Evolutionary conservation across 53 echinoderm and acorn worm genomes (phyloP), one percentile per base, ranked within the genome.

Genomic region (Actinopyga echinites): DNA sequence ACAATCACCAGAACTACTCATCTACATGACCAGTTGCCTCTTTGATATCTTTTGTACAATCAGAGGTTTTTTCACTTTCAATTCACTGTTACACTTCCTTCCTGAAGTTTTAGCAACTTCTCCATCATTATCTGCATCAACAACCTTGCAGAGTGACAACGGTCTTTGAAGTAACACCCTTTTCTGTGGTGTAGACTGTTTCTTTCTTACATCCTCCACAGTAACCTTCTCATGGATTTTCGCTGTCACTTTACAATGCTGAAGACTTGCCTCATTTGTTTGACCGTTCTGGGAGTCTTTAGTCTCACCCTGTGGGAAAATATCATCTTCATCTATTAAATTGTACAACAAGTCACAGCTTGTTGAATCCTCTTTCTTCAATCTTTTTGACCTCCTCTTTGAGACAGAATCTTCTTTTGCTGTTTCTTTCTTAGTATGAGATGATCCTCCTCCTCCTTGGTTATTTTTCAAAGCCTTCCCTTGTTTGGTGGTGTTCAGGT

Each of bases 341-440:
- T 38, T 38, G 11, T 7, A 42, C 13, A 32, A 17, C n/a, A 20
- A 2, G 10, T 31, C 19, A 35, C 22, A 20, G n/a, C 24, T n/a
- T 12, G 69, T 24, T 25, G 69, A 69, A 33, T 25, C 40, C 5
- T 40, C 37, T 69, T 40, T 69, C 25, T 40, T 69, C 12, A 69
- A 69, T 36, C 69, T n/a, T 22, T 69, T 69, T 69, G 69, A 69
- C 69, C 69, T 69, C 43, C 69, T 69, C 12, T 17, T 40, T 40
- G 28, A 20, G 19, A 20, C 65, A 15, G 32, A 13, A 65, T 31
- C 15, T 24, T 67, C 40, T 38, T n/a, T n/a, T 42, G 13, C n/a
- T 4, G 20, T 69, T 42, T 36, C 20, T 42, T 38, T 13, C 8
- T 44, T 13, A 11, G 44, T 44, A 44, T 11, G 8, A 11, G 44